A percentile compares a stretch with the other conserved stretches of the same genome.
phyloP scores from a whole-genome alignment of 2,888 invertebrate genomes.

The Hyppa rectilinea region DNA sequence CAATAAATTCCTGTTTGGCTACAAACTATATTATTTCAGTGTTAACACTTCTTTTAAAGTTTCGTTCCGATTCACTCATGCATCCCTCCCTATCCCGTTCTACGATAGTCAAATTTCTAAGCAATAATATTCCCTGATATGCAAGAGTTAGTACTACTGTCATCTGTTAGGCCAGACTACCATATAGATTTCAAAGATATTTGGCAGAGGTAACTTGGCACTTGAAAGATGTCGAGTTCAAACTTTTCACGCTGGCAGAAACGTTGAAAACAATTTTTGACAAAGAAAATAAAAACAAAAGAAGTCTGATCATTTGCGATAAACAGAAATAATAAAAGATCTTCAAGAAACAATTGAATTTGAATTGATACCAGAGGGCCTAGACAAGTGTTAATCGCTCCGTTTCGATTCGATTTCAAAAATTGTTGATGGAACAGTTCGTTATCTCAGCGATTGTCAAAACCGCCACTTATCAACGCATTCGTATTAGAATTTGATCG shows the following conservation, averaged over 20 bases:
- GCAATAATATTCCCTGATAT: background rate
- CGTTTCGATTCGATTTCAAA: no score
- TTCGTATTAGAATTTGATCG: no score
- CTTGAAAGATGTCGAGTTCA: background rate
- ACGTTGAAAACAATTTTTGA: background rate
- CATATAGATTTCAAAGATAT: constrained; percentile 19
- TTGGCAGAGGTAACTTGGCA: constrained; percentile 37
- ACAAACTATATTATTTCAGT: no score
- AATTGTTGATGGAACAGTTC: no score
- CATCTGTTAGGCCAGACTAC: background rate
- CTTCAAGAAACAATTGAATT: background rate
- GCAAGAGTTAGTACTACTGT: background rate
- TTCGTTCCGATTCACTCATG: no score
- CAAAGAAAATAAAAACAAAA: constrained; percentile 22
- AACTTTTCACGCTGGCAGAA: background rate
- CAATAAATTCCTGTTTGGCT: no score
- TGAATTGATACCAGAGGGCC: background rate
- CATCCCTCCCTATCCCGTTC: no score
- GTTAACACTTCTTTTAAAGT: no score
- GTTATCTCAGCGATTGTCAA: no score
- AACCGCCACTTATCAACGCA: no score
- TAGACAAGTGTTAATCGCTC: no score
- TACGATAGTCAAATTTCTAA: background rate
- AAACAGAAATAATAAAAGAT: background rate
- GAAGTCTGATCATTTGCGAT: background rate